Evolutionary conservation across 2,797 vertebrate genomes (phyloP).

Genomic region (Cuniculus paca): DNA sequence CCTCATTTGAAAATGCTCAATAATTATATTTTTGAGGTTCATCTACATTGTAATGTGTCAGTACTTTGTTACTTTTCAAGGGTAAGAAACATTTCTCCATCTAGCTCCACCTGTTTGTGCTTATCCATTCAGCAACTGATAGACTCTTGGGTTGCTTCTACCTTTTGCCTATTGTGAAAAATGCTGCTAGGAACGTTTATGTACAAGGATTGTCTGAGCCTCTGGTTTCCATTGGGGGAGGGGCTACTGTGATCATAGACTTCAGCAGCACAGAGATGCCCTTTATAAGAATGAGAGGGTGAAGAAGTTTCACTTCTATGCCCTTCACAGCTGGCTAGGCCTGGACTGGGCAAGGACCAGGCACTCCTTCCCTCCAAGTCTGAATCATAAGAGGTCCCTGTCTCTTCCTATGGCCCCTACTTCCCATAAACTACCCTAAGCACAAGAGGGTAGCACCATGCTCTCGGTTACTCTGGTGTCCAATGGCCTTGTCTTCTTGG

Average conservation of each 20-base stretch:
- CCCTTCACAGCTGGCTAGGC: not conserved
- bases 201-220: not conserved
- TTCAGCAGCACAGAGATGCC: not conserved
- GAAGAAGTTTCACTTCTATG: rapidly evolving
- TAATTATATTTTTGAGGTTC: not conserved
- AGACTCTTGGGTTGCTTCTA: not conserved
- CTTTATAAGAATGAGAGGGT: not conserved
- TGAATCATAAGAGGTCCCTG: not conserved
- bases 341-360: not conserved
- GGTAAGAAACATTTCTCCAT: not conserved
- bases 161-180: not conserved
- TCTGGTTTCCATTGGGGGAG: not conserved
- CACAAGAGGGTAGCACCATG: not conserved
- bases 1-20: not conserved
- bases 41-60: rapidly evolving
- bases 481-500: not conserved
- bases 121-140: not conserved
- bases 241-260: not conserved
- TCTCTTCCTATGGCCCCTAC: not conserved
- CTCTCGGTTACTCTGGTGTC: not conserved
- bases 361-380: not conserved
- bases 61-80: not conserved
- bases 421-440: not conserved
- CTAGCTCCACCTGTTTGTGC: not conserved
- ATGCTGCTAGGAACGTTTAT: not conserved